Conservation (phyloP, 2,113 vertebrate species). For the Castor canadensis region DNA sequence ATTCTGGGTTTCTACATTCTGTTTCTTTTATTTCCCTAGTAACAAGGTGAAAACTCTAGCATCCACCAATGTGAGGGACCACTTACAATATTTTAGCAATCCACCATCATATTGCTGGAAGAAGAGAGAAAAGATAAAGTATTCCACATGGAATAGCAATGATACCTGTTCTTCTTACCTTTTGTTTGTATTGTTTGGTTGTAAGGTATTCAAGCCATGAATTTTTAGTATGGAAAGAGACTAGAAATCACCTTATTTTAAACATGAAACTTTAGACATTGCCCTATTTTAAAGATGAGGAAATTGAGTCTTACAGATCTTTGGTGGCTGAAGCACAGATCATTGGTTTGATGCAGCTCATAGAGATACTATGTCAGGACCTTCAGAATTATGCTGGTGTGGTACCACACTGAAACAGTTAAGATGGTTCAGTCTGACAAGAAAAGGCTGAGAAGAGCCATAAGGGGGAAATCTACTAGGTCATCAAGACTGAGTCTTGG, state of each 20-base stretch:
- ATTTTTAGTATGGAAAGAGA: not conserved
- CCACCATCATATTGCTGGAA: not conserved
- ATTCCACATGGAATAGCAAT: not conserved
- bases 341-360: not conserved
- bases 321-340: not conserved
- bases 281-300: not conserved
- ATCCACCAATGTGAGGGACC: not conserved
- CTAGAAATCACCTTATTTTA: not conserved
- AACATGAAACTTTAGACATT: too few relatives aligned
- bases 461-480: not conserved
- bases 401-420: too few relatives aligned
- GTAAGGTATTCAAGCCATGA: not conserved
- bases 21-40: not conserved
- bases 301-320: not conserved
- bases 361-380: not conserved
- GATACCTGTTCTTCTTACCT: not conserved
- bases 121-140: not conserved
- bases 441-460: not conserved
- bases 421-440: not conserved
- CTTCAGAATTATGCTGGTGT: not conserved
- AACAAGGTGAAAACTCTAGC: not conserved
- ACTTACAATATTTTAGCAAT: not conserved
- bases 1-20: not conserved
- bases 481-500: not conserved
- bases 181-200: not conserved